Evolutionary conservation across 2,797 vertebrate genomes (phyloP), one percentile per base, ranked within the genome.

Genomic region (Lepus oiostolus): DNA sequence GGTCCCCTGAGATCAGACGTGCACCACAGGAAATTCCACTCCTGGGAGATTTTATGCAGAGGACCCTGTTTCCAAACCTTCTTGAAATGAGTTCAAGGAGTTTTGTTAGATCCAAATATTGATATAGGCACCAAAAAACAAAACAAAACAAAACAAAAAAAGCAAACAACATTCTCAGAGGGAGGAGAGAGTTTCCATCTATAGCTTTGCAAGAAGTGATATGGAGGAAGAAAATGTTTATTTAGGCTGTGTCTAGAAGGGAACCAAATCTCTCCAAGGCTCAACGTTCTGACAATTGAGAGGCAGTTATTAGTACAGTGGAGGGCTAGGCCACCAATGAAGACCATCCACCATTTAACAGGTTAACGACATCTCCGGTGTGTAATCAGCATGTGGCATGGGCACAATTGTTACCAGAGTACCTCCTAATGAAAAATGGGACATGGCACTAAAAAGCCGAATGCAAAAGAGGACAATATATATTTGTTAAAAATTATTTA

Each of bases 111-210:
- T 79, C 8, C 35, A 42, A 67, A 30, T 11, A 68, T 5, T 17
- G 1, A 4, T 21, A 2, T 1, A 42, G 3, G 6, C 0, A 7
- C 5, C 50, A 88, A 26, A 63, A 62, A 68, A 67, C 21, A 58
- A 35, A 68, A 35, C 35, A 35, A 35, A 35, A 35, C 35, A 35
- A 35, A 35, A 35, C 35, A 35, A 35, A 35, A 35, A 35, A 35
- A 60, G 68, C 75, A 47, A 28, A 95, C 9, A 17, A 52, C 9
- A 4, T 42, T 24, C 74, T 71, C 3, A 13, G 42, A 72, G 35
- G 11, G 28, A 62, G 50, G 11, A 50, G 32, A 50, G 2, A 7
- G 1, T 93, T 88, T 47, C 32, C 35, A 60, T 71, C 19, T 47
- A 50, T 76, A 67, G 38, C 5, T 75, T 32, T 76, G 22, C 0